These are phyloP conservation scores for Dendronephthya gigantea DNA, from an alignment of 64 coral and sea anemone genomes.

Conservation along the genomic window DNA sequence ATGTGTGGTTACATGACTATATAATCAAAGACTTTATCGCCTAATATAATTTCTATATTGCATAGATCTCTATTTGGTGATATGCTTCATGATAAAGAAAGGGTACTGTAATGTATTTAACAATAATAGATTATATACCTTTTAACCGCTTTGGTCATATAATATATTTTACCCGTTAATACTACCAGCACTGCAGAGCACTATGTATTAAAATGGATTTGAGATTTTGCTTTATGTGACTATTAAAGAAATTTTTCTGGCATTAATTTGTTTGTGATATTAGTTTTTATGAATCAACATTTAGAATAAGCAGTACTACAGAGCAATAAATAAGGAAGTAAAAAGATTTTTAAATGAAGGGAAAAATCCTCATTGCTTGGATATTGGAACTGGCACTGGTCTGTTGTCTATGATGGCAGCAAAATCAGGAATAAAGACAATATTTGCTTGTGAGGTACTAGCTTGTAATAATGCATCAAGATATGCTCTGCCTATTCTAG, in stretches of 20 bases:
- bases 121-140: not conserved
- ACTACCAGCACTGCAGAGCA: too few relatives aligned
- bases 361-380: constrained; percentile 46
- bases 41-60: too few relatives aligned
- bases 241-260: too few relatives aligned
- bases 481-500: too few relatives aligned
- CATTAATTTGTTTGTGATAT: not conserved
- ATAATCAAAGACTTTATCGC: too few relatives aligned
- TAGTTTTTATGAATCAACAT: not conserved
- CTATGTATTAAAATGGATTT: too few relatives aligned
- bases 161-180: too few relatives aligned
- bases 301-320: constrained; percentile 82
- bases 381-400: constrained; percentile 87
- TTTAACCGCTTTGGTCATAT: not conserved
- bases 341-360: constrained; percentile 27
- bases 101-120: not conserved
- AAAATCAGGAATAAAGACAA: constrained; percentile 49
- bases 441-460: constrained; percentile 75
- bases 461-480: not conserved
- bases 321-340: constrained; percentile 63
- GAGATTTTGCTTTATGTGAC: too few relatives aligned
- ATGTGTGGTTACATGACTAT: too few relatives aligned
- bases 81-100: constrained; percentile 5
- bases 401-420: constrained; percentile 88
- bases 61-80: constrained; percentile 2